Evolutionary conservation across 2,797 vertebrate species (phyloP).

Genomic region (Hemitrygon akajei): DNA sequence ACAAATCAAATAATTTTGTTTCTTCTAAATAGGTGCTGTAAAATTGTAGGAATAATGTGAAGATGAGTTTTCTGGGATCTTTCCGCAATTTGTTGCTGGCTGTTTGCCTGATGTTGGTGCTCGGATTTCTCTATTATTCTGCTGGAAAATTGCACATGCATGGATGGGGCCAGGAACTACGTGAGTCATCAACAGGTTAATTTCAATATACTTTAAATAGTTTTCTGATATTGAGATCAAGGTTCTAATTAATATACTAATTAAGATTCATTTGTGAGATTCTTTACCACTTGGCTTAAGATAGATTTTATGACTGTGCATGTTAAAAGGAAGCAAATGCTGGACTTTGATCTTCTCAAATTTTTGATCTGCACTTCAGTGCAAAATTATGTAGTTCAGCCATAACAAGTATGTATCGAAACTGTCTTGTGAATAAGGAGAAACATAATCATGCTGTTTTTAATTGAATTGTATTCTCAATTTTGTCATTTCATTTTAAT

Average conservation of each 20-base stretch:
- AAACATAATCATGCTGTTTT: background rate
- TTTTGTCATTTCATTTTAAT: background rate
- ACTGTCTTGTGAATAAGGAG: background rate
- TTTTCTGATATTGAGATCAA: background rate
- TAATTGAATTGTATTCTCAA: background rate
- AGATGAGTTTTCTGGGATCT: conserved; percentile 86
- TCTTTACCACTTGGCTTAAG: background rate
- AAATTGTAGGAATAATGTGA: conserved; percentile 73
- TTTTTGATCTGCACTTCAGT: background rate
- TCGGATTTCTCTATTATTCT: conserved; percentile 93
- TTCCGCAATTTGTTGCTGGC: conserved; percentile 89
- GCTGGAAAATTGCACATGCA: conserved; percentile 84
- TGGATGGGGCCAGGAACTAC: conserved; percentile 81
- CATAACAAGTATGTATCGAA: background rate
- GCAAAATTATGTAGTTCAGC: background rate
- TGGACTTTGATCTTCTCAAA: background rate
- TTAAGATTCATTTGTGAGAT: background rate
- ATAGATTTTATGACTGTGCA: background rate
- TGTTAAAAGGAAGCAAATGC: background rate
- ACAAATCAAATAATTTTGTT: background rate
- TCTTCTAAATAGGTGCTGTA: conserved; percentile 65
- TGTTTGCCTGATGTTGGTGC: conserved; percentile 85
- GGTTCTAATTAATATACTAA: background rate
- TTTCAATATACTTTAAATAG: background rate
- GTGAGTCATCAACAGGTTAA: conserved; percentile 65